Base-by-base conservation (phyloP, 2,113 vertebrate species). In the Chiloscyllium plagiosum region DNA sequence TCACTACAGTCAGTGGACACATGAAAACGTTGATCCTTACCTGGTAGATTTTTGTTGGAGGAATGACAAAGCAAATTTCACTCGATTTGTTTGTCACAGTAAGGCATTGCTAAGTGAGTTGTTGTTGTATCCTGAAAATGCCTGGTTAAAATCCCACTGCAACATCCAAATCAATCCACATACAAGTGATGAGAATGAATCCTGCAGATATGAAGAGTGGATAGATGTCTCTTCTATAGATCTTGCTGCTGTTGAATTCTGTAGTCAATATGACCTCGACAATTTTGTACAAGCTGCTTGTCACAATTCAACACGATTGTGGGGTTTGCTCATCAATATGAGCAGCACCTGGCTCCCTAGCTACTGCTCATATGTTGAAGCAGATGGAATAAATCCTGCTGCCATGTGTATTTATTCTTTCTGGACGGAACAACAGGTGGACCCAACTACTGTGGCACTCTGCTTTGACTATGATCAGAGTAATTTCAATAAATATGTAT, bases 391-490 rank as follows among this genome's bases (percentile, higher is more conserved):
- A 2, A 17, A 95, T 7, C 10, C 37, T 4, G 94, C 17, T 26
- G 29, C 47, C 69, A 61, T 61, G 37, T 96, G 96, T 42, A 92
- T 68, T n/a, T 96, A 96, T 68, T 17, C 47, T 72, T 97, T 96
- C 96, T 98, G 98, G 98, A 96, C 33, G 2, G n/a, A 96, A 3
- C 87, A 96, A 24, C 93, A 97, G 29, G 97, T 98, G 42, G 97
- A 97, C 17, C 95, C 96, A 2, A 70, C 95, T 0, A 96, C 98
- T 22, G 96, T 98, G 93, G 97, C 97, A 10, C 97, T 97, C 92
- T 98, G 98, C 97, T 98, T 98, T 97, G 97, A 98, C 93, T 97
- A 97, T 0, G 98, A 98, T 96, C 97, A 97, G 96, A 96, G 95
- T 6, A 97, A 96, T 42, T 98, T 98, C 94, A 96, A 97, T 52